Base-by-base conservation (phyloP, 2,113 vertebrate genomes). In the Pterocles gutturalis region DNA sequence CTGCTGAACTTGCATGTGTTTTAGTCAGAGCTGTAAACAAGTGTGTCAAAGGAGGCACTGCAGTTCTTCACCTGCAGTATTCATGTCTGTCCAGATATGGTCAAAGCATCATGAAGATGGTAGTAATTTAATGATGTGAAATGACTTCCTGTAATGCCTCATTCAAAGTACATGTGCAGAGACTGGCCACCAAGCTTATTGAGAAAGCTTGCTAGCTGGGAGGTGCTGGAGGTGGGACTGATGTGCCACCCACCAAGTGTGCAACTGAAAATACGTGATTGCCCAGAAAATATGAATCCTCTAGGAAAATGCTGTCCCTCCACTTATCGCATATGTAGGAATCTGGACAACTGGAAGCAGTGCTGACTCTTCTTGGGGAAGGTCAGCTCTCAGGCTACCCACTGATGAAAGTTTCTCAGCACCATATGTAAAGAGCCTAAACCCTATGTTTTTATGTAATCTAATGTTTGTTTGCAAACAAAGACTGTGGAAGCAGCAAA, bases 371-470 rank as follows among this genome's bases (percentile, higher is more conserved):
- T 80, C 62, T 61, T 77, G 60, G 64, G 66, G 51, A 93, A 75
- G 65, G 80, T 51, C 64, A 67, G n/a, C n/a, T 53, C 29, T 89
- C 8, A 11, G 49, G 49, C 81, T 84, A 33, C 94, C 83, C 33
- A 65, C 83, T 79, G 86, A 53, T 73, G 28, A 12, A 87, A 82
- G 89, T 82, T 96, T 95, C 80, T 90, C 65, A 34, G 45, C 61
- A 62, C 89, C 46, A 15, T 83, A 84, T 76, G 86, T 71, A 79
- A 69, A 79, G 58, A 89, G 6, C 28, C 26, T 71, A 89, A 92
- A 83, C 58, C 83, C 83, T 89, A 6, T 89, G 66, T 85, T 97
- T 96, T 94, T 87, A 28, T 61, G 20, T 82, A 89, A 89, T 72
- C 46, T 92, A 93, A 93, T 92, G 41, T 41, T 41, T 41, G 41